phyloP scores from a whole-genome alignment of 2,113 vertebrate species.

The Bubalus kerabau region DNA sequence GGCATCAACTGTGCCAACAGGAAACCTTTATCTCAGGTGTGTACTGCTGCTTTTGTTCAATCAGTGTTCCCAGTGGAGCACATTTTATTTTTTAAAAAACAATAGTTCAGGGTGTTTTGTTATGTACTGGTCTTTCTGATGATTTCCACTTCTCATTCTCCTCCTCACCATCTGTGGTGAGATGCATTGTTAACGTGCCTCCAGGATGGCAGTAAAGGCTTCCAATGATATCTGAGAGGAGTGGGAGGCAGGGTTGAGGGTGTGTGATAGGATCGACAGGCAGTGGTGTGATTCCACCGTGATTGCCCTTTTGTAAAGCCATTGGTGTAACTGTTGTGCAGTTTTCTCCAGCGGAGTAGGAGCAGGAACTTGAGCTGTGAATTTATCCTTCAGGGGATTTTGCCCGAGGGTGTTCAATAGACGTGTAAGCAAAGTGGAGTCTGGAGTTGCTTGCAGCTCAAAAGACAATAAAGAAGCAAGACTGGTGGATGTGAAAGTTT shows the following conservation, averaged over 20 bases:
- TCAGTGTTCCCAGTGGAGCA: neutral
- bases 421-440: neutral
- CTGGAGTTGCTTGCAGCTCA: neutral
- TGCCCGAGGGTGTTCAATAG: neutral
- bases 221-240: neutral
- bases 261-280: rapidly evolving
- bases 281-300: rapidly evolving
- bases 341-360: neutral
- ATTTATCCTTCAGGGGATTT: no score
- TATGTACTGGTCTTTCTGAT: neutral
- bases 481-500: neutral
- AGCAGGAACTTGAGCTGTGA: no score
- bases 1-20: constrained; percentile 59
- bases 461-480: neutral
- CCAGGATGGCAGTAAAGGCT: neutral
- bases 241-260: rapidly evolving
- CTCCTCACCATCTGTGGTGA: neutral
- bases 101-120: neutral
- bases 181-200: neutral
- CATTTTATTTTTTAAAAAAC: neutral
- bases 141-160: neutral
- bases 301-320: neutral
- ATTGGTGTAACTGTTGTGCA: rapidly evolving
- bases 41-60: neutral
- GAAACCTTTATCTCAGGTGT: constrained; percentile 55